A percentile compares a stretch with the other conserved stretches of the same genome.
phyloP scores from a whole-genome alignment of 2,797 vertebrate species.

The Erethizon dorsatum region DNA sequence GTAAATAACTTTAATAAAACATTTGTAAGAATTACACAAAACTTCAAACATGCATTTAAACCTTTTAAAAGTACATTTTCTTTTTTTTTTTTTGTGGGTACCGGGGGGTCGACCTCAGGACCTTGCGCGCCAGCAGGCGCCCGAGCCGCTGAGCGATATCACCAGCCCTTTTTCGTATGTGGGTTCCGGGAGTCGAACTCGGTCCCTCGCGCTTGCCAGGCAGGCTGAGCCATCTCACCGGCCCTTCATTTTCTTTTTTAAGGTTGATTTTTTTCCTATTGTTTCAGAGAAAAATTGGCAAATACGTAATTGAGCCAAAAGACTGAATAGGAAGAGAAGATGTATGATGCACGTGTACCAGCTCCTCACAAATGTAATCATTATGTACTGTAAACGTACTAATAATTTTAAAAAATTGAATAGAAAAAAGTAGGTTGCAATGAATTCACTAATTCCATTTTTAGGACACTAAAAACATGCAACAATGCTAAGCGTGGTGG shows the following conservation, averaged over 20 bases:
- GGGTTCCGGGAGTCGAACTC: too few species aligned
- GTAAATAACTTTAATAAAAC: slow-evolving; percentile 92
- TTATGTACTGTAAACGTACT: not conserved
- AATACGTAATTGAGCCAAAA: slow-evolving; percentile 88
- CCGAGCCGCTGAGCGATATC: too few species aligned
- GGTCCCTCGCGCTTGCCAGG: too few species aligned
- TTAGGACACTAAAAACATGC: not conserved
- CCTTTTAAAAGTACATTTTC: slow-evolving; percentile 91
- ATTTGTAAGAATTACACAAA: slow-evolving; percentile 91
- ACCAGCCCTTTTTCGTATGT: too few species aligned
- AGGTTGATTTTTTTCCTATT: slow-evolving; percentile 91
- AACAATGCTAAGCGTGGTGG: not conserved
- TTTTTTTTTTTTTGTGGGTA: slow-evolving; percentile 44
- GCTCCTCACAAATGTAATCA: not conserved
- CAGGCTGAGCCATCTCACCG: too few species aligned
- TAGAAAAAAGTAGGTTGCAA: not conserved
- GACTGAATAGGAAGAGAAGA: not conserved
- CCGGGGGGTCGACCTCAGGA: too few species aligned
- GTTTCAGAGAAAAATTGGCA: slow-evolving; percentile 91
- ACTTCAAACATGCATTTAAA: slow-evolving; percentile 89
- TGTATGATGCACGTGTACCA: not conserved
- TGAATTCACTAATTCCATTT: not conserved
- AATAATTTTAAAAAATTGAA: not conserved
- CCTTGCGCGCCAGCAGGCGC: too few species aligned
- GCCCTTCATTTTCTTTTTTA: slow-evolving; percentile 65